phyloP scores from a whole-genome alignment of 92 coral and sea anemone species.

The Porites cylindrica region DNA sequence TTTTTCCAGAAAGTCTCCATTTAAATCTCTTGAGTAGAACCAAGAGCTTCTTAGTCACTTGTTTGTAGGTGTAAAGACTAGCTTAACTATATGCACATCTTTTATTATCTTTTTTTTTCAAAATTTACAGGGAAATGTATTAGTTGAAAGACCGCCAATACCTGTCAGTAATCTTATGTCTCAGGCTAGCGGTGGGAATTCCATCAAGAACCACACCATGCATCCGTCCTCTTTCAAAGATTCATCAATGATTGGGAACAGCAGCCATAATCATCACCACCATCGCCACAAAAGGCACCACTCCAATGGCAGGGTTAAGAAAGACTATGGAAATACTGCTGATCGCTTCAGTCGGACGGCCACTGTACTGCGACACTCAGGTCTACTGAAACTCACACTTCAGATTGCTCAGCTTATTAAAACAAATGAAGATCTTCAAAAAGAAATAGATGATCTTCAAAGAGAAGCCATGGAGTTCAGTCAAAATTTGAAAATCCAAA shows the following conservation, averaged over 20 bases:
- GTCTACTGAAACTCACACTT: constrained; percentile 82
- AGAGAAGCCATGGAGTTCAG: constrained; percentile 72
- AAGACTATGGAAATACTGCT: constrained; percentile 7
- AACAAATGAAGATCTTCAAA: constrained; percentile 88
- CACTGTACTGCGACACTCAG: constrained; percentile 85
- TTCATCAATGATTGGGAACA: background rate
- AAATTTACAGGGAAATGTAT: constrained; percentile 21
- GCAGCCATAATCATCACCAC: constrained; percentile 42
- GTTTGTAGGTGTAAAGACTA: no score
- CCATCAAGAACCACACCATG: background rate
- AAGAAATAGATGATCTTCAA: constrained; percentile 82
- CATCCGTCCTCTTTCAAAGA: constrained; percentile 27
- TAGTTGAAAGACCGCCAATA: constrained; percentile 15
- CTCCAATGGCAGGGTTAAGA: constrained; percentile 36
- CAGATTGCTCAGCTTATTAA: constrained; percentile 85
- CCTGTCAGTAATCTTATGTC: background rate
- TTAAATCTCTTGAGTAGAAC: no score
- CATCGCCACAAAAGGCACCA: constrained; percentile 22
- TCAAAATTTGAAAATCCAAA: constrained; percentile 66
- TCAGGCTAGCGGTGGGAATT: background rate
- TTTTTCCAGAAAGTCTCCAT: no score
- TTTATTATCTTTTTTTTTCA: background rate
- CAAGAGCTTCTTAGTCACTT: no score
- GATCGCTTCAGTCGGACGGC: constrained; percentile 87
- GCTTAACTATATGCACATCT: no score